These are phyloP conservation scores for Crypturellus undulatus DNA, from an alignment of 2,113 vertebrate species.

Conservation along the genomic window DNA sequence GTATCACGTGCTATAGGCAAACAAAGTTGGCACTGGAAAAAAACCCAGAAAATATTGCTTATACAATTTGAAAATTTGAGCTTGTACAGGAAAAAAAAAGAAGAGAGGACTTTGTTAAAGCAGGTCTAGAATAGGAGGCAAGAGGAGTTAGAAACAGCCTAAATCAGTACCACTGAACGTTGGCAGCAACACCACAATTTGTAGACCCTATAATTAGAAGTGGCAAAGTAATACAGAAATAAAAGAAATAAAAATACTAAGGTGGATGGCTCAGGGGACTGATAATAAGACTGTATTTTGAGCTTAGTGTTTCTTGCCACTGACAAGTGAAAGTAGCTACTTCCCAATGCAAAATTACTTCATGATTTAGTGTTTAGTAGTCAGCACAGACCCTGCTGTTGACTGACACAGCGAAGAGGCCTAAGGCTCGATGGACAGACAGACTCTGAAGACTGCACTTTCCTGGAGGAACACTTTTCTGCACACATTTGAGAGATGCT, in stretches of 20 bases:
- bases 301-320: background rate
- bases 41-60: background rate
- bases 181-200: background rate
- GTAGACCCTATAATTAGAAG: conserved; percentile 26
- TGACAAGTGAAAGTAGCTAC: background rate
- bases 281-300: background rate
- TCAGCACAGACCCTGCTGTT: background rate
- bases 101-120: background rate
- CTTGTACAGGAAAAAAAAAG: background rate
- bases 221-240: background rate
- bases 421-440: background rate
- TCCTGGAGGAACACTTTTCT: background rate
- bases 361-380: background rate
- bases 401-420: background rate
- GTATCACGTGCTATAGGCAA: background rate
- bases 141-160: background rate
- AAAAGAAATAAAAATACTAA: conserved; percentile 32
- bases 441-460: background rate
- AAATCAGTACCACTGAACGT: background rate
- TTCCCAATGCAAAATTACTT: background rate
- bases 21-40: background rate
- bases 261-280: background rate
- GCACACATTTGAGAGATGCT: background rate
- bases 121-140: background rate
- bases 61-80: background rate